phyloP scores from a whole-genome alignment of 2,113 vertebrate species.

The Atrichornis clamosus region DNA sequence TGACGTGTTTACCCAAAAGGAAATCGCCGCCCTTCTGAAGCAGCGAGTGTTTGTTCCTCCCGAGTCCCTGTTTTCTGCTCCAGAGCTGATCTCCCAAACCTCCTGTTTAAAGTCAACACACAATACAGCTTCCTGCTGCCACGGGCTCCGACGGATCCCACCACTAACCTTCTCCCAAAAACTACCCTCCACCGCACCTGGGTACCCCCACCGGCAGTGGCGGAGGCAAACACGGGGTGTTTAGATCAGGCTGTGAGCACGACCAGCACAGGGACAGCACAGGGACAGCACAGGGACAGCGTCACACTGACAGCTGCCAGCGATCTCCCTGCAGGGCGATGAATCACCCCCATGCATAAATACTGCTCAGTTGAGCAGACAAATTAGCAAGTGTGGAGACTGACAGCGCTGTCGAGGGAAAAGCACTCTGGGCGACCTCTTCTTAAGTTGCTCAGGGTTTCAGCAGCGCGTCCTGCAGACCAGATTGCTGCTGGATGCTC shows the following conservation, averaged over 20 bases:
- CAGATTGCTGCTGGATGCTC: neutral
- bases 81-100: conserved; percentile 59
- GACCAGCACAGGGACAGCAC: neutral
- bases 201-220: rapidly evolving
- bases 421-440: neutral
- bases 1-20: conserved; percentile 95
- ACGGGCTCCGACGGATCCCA: neutral
- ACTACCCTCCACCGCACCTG: neutral
- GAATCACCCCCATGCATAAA: neutral
- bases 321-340: neutral
- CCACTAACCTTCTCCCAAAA: conserved; percentile 14
- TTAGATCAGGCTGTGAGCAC: rapidly evolving
- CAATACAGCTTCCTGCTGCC: conserved; percentile 45
- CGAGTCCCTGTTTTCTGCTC: conserved; percentile 76
- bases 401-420: neutral
- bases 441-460: neutral
- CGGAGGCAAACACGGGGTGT: rapidly evolving
- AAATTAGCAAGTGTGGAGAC: rapidly evolving
- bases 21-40: conserved; percentile 92
- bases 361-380: neutral
- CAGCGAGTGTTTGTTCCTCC: conserved; percentile 80
- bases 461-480: rapidly evolving
- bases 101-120: conserved; percentile 54
- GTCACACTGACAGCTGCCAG: neutral
- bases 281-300: neutral